Percentiles rank a stretch among this genome's conserved stretches.
phyloP scores from a whole-genome alignment of 2,888 invertebrate genomes.

The Xestia c-nigrum region DNA sequence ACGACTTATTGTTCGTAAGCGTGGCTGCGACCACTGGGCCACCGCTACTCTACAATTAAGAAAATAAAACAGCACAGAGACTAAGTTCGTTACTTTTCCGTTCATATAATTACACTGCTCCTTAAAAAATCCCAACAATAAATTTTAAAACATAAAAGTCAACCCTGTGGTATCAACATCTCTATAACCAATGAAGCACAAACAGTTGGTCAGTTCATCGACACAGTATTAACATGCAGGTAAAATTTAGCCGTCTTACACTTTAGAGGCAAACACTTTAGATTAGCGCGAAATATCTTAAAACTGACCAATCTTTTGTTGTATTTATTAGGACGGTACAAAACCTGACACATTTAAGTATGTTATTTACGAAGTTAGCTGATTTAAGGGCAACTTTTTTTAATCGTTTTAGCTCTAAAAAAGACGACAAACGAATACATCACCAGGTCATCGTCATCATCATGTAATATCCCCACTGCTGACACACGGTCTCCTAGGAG shows the following conservation, averaged over 20 bases:
- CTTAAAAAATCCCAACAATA: background rate
- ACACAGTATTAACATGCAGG: slow-evolving; percentile 80
- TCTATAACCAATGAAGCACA: slow-evolving; percentile 72
- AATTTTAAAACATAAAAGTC: background rate
- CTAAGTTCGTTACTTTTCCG: background rate
- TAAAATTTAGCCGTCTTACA: slow-evolving; percentile 75
- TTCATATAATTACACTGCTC: no score
- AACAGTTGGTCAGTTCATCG: slow-evolving; percentile 76
- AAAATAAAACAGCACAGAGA: background rate
- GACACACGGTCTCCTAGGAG: no score
- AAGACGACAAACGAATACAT: background rate
- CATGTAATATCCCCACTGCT: no score
- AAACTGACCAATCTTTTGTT: slow-evolving; percentile 22
- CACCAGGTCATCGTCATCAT: no score
- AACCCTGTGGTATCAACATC: slow-evolving; percentile 67
- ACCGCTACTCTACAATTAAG: no score
- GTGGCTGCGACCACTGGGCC: no score
- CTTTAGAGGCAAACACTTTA: slow-evolving; percentile 52
- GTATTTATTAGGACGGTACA: slow-evolving; percentile 18
- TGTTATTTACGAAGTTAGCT: background rate
- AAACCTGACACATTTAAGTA: slow-evolving; percentile 9
- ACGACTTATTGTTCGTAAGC: no score
- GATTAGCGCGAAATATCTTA: slow-evolving; percentile 48
- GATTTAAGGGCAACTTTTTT: background rate
- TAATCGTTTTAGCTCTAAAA: background rate